Base-by-base conservation (phyloP, 2,888 invertebrate genomes). In the Spilosoma lubricipeda region DNA sequence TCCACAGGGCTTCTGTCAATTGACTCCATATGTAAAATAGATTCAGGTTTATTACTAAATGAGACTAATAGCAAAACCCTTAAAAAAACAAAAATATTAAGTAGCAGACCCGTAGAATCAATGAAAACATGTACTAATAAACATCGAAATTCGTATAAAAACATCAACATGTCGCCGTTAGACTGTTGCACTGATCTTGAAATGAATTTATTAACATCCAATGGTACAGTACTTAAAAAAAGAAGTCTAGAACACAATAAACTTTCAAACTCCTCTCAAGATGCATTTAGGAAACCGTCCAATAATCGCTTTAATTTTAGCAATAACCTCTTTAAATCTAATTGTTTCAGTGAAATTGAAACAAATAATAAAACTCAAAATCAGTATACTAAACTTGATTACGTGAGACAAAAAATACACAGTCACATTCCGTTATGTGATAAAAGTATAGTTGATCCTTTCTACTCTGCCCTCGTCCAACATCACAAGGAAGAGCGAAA, bases 11-110 rank as follows among this genome's bases (percentile, higher is more conserved):
- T 39, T 39, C 30, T 52, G 9, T 36, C 71, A 66, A 39, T 27
- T 71, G 52, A 66, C 36, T 66, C 66, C 71, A 66, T 66, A 39
- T 27, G 23, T 48, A 42, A 36, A 64, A n/a, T 39, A 30, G 56
- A 71, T 56, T 52, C 36, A 71, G 52, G n/a, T 33, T 48, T 71
- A 30, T 66, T 71, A 33, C 39, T 56, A 27, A 52, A 23, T 67
- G 52, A 71, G 3, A 71, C 39, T 23, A 56, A 66, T 39, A 52
- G 48, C 36, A 71, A 71, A 15, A 52, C 56, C 18, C 13, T 20
- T 4, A 33, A n/a, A 18, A 56, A 48, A 20, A 27, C 52, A 11
- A 23, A 52, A 48, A 39, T 30, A 52, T 36, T 30, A 5, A 13
- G 18, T 52, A 36, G 20, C 30, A 27, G 20, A 11, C 27, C 33